Percentiles rank a stretch among this genome's conserved stretches.
These are phyloP conservation scores for Lethenteron reissneri DNA, from an alignment of 2,113 vertebrate genomes.

Conservation along the genomic window DNA sequence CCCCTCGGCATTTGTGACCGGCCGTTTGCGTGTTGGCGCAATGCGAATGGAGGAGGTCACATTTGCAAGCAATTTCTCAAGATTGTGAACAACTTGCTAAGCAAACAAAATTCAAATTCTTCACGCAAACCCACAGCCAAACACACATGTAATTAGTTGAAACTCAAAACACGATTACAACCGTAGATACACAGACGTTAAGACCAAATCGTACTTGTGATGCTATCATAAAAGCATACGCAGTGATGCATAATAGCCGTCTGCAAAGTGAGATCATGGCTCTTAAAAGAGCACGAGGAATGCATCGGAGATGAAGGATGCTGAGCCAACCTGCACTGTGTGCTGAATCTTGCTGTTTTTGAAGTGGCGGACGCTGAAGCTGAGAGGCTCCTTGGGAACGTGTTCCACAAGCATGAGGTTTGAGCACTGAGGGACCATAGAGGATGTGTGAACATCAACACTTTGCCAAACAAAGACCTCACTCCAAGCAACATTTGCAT, in stretches of 20 bases:
- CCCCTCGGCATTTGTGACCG: no score
- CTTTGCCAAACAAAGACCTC: no score
- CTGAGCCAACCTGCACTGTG: slow-evolving; percentile 48
- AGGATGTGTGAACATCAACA: background rate
- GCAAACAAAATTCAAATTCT: no score
- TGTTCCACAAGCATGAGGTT: slow-evolving; percentile 81
- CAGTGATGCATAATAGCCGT: background rate
- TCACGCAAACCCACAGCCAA: no score
- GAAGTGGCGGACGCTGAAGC: slow-evolving; percentile 79
- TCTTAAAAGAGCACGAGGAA: background rate
- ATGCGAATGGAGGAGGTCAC: no score
- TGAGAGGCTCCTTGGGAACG: slow-evolving; percentile 49
- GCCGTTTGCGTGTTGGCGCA: no score
- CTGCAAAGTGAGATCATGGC: background rate
- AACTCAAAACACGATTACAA: slow-evolving; percentile 7
- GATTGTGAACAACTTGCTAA: no score
- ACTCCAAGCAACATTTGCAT: no score
- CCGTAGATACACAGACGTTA: background rate
- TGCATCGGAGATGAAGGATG: fast-evolving
- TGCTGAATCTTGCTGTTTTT: slow-evolving; percentile 76
- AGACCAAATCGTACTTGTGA: background rate
- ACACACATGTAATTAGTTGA: slow-evolving; percentile 6
- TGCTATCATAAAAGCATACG: background rate
- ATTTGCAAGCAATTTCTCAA: no score
- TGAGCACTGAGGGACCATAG: slow-evolving; percentile 38